phyloP scores from a whole-genome alignment of 2,888 invertebrate genomes.

The Tetranychus truncatus region DNA sequence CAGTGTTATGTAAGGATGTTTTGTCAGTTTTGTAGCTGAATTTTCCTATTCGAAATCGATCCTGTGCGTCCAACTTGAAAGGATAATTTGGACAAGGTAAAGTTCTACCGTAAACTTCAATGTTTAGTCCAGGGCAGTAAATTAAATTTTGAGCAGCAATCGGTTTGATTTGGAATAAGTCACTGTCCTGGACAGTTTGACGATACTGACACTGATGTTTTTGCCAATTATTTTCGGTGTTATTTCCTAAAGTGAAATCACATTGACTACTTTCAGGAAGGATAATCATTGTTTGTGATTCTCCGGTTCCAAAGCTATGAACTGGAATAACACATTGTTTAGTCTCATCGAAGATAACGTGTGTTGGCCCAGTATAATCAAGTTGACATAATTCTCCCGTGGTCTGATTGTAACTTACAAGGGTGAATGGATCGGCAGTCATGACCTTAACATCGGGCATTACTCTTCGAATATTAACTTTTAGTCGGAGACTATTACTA shows the following conservation, averaged over 20 bases:
- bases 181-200: not conserved
- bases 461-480: constrained; percentile 6
- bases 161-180: constrained; percentile 5
- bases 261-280: not conserved
- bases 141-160: not conserved
- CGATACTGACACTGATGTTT: not conserved
- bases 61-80: not conserved
- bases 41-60: not conserved
- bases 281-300: not conserved
- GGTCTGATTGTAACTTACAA: not conserved
- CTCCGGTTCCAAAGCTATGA: not conserved
- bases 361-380: constrained; percentile 8
- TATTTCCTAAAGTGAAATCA: not conserved
- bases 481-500: not conserved
- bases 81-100: not conserved
- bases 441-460: not conserved
- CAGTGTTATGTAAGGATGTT: not conserved
- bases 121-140: constrained; percentile 5
- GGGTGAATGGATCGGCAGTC: constrained; percentile 9
- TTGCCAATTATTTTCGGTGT: not conserved
- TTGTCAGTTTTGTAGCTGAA: not conserved
- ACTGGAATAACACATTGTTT: not conserved
- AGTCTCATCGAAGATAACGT: constrained; percentile 1
- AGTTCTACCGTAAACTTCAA: not conserved
- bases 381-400: not conserved